These are phyloP conservation scores for Athene noctua DNA, from an alignment of 2,113 vertebrate species.

Conservation along the genomic window DNA sequence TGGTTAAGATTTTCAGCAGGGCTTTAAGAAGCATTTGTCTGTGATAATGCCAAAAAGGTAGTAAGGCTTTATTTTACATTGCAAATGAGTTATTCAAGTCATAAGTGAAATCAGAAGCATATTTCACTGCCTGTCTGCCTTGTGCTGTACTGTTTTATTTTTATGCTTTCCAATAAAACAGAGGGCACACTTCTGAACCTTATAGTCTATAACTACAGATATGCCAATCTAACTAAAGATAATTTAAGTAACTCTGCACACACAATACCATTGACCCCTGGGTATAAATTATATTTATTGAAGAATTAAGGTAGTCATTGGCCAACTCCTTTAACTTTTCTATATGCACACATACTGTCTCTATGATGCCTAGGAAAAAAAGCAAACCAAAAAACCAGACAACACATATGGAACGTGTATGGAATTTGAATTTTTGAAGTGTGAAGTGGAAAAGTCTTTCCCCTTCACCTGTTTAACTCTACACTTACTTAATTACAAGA, in stretches of 20 bases:
- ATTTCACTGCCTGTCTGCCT: conserved; percentile 67
- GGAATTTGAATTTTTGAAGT: neutral
- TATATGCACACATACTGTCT: neutral
- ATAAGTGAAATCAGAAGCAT: conserved; percentile 67
- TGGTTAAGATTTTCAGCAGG: conserved; percentile 12
- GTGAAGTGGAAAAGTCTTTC: neutral
- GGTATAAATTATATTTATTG: neutral
- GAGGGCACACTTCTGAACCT: conserved; percentile 63
- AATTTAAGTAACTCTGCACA: conserved; percentile 56
- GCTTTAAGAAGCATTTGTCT: conserved; percentile 27
- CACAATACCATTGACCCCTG: neutral
- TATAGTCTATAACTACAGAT: conserved; percentile 55
- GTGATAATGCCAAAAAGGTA: conserved; percentile 20
- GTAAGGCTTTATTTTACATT: conserved; percentile 65
- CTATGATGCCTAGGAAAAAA: neutral
- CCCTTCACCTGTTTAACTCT: neutral
- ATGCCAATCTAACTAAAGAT: conserved; percentile 51
- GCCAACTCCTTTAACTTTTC: neutral
- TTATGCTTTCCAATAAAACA: conserved; percentile 70
- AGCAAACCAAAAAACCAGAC: neutral
- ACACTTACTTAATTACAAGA: neutral
- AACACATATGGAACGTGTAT: neutral
- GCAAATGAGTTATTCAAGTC: conserved; percentile 68
- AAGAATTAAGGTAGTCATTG: neutral
- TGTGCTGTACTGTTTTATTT: conserved; percentile 60